Evolutionary conservation across 2,113 vertebrate species (phyloP).

Genomic region (Sarotherodon lohbergeri): DNA sequence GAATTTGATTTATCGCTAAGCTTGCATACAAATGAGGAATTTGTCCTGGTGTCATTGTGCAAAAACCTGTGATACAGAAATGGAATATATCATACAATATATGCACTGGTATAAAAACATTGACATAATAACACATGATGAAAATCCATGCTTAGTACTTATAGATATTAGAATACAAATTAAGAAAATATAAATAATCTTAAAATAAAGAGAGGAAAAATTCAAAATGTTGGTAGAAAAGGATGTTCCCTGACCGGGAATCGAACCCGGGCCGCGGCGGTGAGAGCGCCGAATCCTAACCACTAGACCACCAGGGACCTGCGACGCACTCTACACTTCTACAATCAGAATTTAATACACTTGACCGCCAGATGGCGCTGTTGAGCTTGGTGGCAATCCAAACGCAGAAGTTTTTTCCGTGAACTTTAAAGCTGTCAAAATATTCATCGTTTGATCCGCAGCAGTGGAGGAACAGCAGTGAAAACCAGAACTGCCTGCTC

Average conservation of each 20-base stretch:
- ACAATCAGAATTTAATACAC: rapidly evolving
- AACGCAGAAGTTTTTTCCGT: background rate
- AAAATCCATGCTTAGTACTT: background rate
- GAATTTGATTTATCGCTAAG: background rate
- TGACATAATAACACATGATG: background rate
- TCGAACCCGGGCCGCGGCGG: conserved; percentile 65
- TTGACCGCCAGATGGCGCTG: background rate
- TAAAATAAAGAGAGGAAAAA: background rate
- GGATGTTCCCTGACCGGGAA: conserved; percentile 60
- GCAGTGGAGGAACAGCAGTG: background rate
- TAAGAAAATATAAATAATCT: background rate
- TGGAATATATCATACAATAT: background rate
- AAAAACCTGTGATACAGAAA: background rate
- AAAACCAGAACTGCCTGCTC: background rate
- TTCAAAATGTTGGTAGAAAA: background rate
- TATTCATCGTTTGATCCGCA: background rate
- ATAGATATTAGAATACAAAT: background rate
- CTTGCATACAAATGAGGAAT: background rate
- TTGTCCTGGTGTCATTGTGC: background rate
- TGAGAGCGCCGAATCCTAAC: conserved; percentile 42
- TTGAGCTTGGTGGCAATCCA: background rate
- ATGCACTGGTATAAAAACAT: background rate
- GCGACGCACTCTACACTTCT: rapidly evolving
- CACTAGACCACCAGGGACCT: background rate
- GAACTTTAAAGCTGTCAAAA: background rate